Evolutionary conservation across 1,140 invertebrate genomes (phyloP).

Genomic region (Schlechtendalia chinensis): DNA sequence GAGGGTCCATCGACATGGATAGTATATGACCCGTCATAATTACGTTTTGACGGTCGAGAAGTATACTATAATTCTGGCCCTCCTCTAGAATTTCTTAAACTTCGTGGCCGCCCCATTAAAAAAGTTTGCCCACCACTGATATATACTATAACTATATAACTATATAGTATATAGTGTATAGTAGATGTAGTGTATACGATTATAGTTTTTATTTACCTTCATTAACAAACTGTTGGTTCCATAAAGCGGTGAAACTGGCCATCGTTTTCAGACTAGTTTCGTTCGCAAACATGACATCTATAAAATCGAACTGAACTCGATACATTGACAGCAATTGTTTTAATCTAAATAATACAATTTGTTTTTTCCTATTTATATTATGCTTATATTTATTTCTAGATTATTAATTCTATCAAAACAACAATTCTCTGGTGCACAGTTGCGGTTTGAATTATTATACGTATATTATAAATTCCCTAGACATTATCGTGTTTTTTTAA

Average conservation of each 20-base stretch:
- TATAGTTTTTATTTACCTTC: not conserved
- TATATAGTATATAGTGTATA: too few species aligned
- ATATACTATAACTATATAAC: too few species aligned
- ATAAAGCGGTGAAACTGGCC: not conserved
- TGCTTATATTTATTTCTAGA: too few species aligned
- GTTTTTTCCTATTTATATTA: not conserved
- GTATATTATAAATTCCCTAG: not conserved
- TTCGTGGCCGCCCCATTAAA: too few species aligned
- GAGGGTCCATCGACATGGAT: too few species aligned
- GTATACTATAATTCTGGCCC: too few species aligned
- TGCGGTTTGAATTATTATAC: not conserved
- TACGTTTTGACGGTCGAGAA: too few species aligned
- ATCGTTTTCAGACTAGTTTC: not conserved
- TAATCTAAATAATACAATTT: constrained; percentile 19
- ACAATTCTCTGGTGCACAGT: not conserved
- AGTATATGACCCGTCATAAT: too few species aligned
- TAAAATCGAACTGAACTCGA: constrained; percentile 25
- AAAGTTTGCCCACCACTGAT: too few species aligned
- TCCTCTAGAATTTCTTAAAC: too few species aligned
- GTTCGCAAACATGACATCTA: constrained; percentile 13
- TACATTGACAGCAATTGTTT: constrained; percentile 24
- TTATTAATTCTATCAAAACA: not conserved
- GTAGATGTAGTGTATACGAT: too few species aligned
- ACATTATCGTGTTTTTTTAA: not conserved
- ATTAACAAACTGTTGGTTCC: not conserved